Evolutionary conservation across 2,888 invertebrate species (phyloP).

Genomic region (Dryadula phaetusa): DNA sequence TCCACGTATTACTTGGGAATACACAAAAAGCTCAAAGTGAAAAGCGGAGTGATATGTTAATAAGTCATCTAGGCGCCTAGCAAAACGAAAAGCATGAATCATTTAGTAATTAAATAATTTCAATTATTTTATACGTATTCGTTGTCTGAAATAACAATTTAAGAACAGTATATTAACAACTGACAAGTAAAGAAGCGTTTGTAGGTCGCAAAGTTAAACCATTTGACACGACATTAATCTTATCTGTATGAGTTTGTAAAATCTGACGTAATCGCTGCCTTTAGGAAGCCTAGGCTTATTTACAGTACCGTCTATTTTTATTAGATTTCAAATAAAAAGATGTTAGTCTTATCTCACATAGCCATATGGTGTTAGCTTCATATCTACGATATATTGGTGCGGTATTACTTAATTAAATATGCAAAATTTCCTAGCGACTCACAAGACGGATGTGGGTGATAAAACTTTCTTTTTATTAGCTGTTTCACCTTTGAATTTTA

Average conservation of each 20-base stretch:
- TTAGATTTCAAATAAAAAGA: neutral
- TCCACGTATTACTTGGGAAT: no score
- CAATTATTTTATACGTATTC: neutral
- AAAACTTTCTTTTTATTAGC: constrained; percentile 14
- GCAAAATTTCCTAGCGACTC: constrained; percentile 4
- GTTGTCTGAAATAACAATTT: neutral
- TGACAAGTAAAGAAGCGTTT: constrained; percentile 9
- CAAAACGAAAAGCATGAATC: neutral
- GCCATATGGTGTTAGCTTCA: neutral
- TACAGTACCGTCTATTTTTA: neutral
- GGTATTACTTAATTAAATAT: constrained; percentile 14
- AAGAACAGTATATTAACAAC: constrained; percentile 5
- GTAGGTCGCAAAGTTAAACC: constrained; percentile 21
- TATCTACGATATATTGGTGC: neutral
- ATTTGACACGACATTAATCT: constrained; percentile 22
- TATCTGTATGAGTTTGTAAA: constrained; percentile 19
- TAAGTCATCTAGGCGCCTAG: neutral
- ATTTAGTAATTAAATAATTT: neutral
- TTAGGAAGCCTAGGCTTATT: constrained; percentile 3
- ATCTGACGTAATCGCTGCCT: constrained; percentile 25
- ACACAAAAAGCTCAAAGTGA: no score
- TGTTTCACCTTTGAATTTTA: neutral
- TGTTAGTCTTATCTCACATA: no score
- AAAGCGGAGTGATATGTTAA: neutral
- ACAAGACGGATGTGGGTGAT: constrained; percentile 3